Conservation (phyloP, 2,888 invertebrate genomes). For the Clostera curtula region DNA sequence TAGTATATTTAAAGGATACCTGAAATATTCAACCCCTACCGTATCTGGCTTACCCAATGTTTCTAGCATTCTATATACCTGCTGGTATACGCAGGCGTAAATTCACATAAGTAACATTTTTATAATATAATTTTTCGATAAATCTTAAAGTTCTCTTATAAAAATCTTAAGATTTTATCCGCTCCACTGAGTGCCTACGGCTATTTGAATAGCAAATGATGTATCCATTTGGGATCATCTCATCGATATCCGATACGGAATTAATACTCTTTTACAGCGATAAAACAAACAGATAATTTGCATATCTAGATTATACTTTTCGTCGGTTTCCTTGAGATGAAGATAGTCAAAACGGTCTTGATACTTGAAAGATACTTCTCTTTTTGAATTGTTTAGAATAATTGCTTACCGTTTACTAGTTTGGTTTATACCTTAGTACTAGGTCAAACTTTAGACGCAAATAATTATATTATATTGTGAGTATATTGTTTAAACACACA, state of each 20-base stretch:
- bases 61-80: too few species aligned
- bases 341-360: conserved; percentile 27
- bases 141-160: conserved; percentile 12
- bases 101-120: conserved; percentile 3
- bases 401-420: too few species aligned
- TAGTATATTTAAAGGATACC: too few species aligned
- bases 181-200: conserved; percentile 33
- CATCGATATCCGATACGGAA: conserved; percentile 52
- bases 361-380: conserved; percentile 26
- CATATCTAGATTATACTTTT: conserved; percentile 54
- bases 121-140: conserved; percentile 8
- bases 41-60: too few species aligned
- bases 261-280: conserved; percentile 57
- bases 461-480: too few species aligned
- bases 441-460: too few species aligned
- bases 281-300: conserved; percentile 69
- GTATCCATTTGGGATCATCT: conserved; percentile 57
- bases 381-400: too few species aligned
- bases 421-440: too few species aligned
- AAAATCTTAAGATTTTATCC: conserved; percentile 23
- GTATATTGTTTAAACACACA: too few species aligned
- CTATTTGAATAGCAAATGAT: conserved; percentile 69
- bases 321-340: conserved; percentile 32
- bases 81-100: too few species aligned
- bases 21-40: too few species aligned